Evolutionary conservation across 2,113 vertebrate genomes (phyloP), one percentile per base, ranked within the genome.

Genomic region (Ramphastos sulfuratus): DNA sequence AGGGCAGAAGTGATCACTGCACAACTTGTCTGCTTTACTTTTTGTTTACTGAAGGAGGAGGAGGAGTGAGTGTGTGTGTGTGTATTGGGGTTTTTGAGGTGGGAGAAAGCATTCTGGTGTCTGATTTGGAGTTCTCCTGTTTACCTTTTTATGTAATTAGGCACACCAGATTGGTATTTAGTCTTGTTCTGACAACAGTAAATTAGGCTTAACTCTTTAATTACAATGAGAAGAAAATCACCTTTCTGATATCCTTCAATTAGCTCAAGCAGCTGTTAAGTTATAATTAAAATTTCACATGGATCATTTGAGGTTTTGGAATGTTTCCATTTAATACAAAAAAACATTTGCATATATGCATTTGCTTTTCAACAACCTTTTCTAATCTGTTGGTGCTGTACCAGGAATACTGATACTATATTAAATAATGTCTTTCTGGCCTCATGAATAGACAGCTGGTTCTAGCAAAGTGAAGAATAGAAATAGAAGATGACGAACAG

Each of bases 211-310:
- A 98, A 98, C 97, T 98, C 97, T 98, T 98, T 97, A 97, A 98
- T 98, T 98, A 97, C 97, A 97, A 95, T 93, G 95, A 97, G 93
- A 96, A 97, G 91, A 94, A 97, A 98, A 98, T 97, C 97, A 97
- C 97, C 94, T 97, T 98, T 97, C 94, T 96, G 95, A 97, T 97
- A 97, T 96, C 90, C 95, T 97, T 97, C 97, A 98, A 97, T 98
- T 98, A 98, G 91, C 94, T 97, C 94, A 97, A 98, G 97, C 98
- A 98, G 97, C 97, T 98, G 98, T 96, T 98, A 97, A 98, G 94
- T 97, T 98, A 98, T 98, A 98, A 98, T 98, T 98, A 97, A 98
- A 98, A 98, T 97, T 97, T 97, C 96, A 94, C 97, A 97, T 97
- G 97, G 97, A 97, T 98, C 97, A 97, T 98, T 98, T 98, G 97